Percentiles rank a stretch among this genome's conserved stretches.
Evolutionary conservation across 1,140 invertebrate genomes (phyloP).

Genomic region (Dendrolimus punctatus): DNA sequence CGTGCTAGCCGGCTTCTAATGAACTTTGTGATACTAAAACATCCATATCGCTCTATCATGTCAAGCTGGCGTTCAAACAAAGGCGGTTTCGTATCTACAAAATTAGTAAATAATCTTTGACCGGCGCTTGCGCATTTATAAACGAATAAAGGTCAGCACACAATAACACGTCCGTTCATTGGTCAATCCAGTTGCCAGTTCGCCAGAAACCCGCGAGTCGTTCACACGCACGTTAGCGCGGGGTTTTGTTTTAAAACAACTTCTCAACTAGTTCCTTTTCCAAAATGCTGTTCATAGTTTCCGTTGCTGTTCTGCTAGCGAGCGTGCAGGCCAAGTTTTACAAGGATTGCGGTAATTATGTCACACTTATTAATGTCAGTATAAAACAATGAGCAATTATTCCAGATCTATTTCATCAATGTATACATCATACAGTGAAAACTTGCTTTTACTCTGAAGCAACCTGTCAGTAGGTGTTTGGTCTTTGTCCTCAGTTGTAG

Average conservation of each 20-base stretch:
- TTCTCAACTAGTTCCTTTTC: slow-evolving; percentile 6
- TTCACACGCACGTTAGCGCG: slow-evolving; percentile 42
- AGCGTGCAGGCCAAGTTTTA: slow-evolving; percentile 55
- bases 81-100: too few species aligned
- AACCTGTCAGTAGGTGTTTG: too few species aligned
- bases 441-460: too few species aligned
- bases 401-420: too few species aligned
- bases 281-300: slow-evolving; percentile 45
- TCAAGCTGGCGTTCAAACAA: too few species aligned
- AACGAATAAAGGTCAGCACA: slow-evolving; percentile 42
- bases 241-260: slow-evolving; percentile 17
- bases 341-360: slow-evolving; percentile 48
- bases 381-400: not conserved
- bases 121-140: slow-evolving; percentile 51
- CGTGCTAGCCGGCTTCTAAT: too few species aligned
- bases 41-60: too few species aligned
- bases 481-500: too few species aligned
- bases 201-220: slow-evolving; percentile 45
- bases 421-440: too few species aligned
- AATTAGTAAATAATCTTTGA: slow-evolving; percentile 28
- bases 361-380: slow-evolving; percentile 4
- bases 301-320: slow-evolving; percentile 33
- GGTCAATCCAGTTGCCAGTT: slow-evolving; percentile 27
- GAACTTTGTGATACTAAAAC: too few species aligned
- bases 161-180: slow-evolving; percentile 25